phyloP scores from a whole-genome alignment of 2,888 invertebrate species.

The Phaedon cochleariae region DNA sequence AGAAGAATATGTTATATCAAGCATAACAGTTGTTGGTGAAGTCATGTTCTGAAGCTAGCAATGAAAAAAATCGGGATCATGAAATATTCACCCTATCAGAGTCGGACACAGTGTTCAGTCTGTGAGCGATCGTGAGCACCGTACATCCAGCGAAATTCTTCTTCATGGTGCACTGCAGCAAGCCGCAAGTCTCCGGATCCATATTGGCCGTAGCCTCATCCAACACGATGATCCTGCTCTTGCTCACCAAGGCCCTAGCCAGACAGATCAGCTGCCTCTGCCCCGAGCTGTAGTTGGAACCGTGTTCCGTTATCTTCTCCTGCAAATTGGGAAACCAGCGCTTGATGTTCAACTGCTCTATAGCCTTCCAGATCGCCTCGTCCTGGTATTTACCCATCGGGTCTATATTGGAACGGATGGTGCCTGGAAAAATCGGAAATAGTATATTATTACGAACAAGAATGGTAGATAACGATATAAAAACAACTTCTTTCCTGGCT shows the following conservation, averaged over 20 bases:
- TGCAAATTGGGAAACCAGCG: slow-evolving; percentile 68
- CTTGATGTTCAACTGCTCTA: slow-evolving; percentile 85
- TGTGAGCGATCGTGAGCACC: slow-evolving; percentile 84
- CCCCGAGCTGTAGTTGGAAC: slow-evolving; percentile 52
- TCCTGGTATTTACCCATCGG: slow-evolving; percentile 85
- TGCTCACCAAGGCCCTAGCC: slow-evolving; percentile 69
- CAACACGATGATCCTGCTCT: slow-evolving; percentile 54
- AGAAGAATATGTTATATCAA: no score
- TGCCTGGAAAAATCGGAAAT: slow-evolving; percentile 65
- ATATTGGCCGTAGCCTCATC: slow-evolving; percentile 86
- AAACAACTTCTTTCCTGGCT: no score
- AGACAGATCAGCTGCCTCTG: slow-evolving; percentile 76
- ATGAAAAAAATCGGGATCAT: no score
- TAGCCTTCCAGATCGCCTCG: slow-evolving; percentile 80
- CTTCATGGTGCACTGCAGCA: slow-evolving; percentile 80
- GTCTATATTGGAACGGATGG: slow-evolving; percentile 87
- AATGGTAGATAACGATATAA: no score
- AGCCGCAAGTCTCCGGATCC: slow-evolving; percentile 77
- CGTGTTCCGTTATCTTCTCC: slow-evolving; percentile 78
- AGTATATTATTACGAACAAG: neutral
- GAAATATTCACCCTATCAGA: slow-evolving; percentile 69
- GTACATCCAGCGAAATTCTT: slow-evolving; percentile 78
- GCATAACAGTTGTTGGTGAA: no score
- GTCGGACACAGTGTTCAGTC: slow-evolving; percentile 86
- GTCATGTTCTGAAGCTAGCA: no score